A percentile compares a stretch with the other conserved stretches of the same genome.
Evolutionary conservation across 2,888 invertebrate species (phyloP).

Genomic region (Balanococcus diminutus): DNA sequence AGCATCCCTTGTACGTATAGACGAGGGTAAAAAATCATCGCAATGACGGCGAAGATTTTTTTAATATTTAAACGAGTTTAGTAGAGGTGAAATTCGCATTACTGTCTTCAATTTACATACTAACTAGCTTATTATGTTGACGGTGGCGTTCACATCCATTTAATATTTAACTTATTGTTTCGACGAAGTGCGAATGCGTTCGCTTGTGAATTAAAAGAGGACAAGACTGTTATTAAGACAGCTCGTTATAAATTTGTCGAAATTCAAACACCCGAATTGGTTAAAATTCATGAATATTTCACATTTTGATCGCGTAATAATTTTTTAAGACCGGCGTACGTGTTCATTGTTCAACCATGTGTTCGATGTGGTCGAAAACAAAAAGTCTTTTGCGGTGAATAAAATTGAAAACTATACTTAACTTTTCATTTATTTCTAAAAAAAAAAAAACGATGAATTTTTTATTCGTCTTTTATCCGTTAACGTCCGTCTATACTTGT

Average conservation of each 20-base stretch:
- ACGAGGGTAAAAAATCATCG: neutral
- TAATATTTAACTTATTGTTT: conserved; percentile 9
- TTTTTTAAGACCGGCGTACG: neutral
- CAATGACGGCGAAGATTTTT: neutral
- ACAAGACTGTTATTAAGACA: neutral
- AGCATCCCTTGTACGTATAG: neutral
- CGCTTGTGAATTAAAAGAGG: neutral
- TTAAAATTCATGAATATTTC: neutral
- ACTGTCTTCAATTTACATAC: conserved; percentile 31
- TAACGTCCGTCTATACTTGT: conserved; percentile 23
- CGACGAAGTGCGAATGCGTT: neutral
- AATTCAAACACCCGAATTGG: neutral
- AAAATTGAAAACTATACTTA: conserved; percentile 41
- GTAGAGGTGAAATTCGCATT: neutral
- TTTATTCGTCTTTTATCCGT: conserved; percentile 35
- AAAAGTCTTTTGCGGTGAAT: conserved; percentile 13
- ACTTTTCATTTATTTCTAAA: conserved; percentile 36
- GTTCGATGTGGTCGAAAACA: neutral
- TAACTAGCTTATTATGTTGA: conserved; percentile 23
- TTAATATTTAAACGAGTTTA: conserved; percentile 14
- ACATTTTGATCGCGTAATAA: neutral
- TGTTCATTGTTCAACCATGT: neutral
- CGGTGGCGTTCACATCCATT: neutral
- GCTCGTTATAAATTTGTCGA: conserved; percentile 16
- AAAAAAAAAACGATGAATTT: conserved; percentile 33